Evolutionary conservation across 1,140 invertebrate species (phyloP), one percentile per base, ranked within the genome.

Genomic region (Saccostrea glomerata): DNA sequence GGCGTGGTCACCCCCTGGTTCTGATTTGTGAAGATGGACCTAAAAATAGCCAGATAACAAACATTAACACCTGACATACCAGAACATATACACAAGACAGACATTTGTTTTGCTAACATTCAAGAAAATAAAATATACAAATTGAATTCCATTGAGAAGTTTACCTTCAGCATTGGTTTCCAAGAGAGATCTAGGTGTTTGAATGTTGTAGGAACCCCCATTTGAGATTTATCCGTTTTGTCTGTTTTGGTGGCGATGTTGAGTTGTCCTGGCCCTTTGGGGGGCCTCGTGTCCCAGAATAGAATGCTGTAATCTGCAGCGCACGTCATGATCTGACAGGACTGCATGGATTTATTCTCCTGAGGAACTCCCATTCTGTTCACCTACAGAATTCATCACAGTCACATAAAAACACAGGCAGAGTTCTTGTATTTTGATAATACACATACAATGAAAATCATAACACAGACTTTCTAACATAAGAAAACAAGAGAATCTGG

Each of bases 1-100:
- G 84, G 93, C 94, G 87, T 95, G 94, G 90, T 95, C 94, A 70
- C 94, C 95, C 30, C 94, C 94, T 40, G 95, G 94, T 82, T 95
- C 95, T 23, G 94, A 94, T 86, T 94, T 95, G 30, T 91, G 90
- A 25, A 94, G 82, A 58, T 90, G 87, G 13, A 93, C 91, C 93
- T 84, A 84, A 47, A 36, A 36, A 54, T 17, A 55, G 47, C 17
- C 17, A 84, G 30, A 47, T 2, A 82, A 82, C 25, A 36, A 7
- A 9, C 9, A 30, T 30, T 25, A 77, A 30, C 4, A 77, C 36
- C 23, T n/a, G 23, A 9, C 47, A 47, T 9, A 47, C 9, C 47
- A 47, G 47, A 3, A 47, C 47, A 47, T 47, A 47, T 47, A 47
- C 47, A 3, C 0, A 47, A 47, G 47, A 0, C 5, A 3, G 47